Conservation (phyloP, 2,797 vertebrate genomes). For the Microctenopoma stevenorrisi region DNA sequence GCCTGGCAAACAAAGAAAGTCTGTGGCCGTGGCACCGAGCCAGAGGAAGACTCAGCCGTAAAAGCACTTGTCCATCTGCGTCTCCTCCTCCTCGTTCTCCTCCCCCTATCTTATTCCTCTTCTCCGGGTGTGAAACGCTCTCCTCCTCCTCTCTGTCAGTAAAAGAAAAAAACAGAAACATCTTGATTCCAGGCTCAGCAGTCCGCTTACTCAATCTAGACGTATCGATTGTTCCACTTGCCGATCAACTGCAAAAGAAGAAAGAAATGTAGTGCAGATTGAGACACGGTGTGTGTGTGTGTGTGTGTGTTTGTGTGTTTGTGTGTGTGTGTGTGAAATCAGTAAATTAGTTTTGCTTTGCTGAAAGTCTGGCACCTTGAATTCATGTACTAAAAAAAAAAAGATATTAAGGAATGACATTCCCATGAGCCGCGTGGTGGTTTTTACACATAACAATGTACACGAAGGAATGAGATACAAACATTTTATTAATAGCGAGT, state of each 20-base stretch:
- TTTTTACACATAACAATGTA: conserved; percentile 8
- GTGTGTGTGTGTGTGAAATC: conserved; percentile 16
- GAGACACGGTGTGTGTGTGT: neutral
- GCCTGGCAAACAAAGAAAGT: conserved; percentile 87
- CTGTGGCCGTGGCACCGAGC: conserved; percentile 85
- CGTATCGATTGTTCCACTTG: conserved; percentile 63
- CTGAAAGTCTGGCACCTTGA: conserved; percentile 39
- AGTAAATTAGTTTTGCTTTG: conserved; percentile 30
- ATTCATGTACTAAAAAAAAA: conserved; percentile 18
- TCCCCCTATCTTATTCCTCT: conserved; percentile 40
- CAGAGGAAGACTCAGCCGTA: conserved; percentile 85
- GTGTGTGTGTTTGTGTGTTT: neutral
- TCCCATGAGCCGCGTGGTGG: conserved; percentile 12
- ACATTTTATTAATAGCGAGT: neutral
- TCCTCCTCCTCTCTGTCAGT: conserved; percentile 32
- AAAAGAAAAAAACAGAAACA: conserved; percentile 22
- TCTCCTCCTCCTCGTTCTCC: conserved; percentile 56
- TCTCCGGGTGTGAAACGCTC: conserved; percentile 57
- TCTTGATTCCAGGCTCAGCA: conserved; percentile 54
- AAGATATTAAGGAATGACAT: conserved; percentile 1
- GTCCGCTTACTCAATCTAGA: conserved; percentile 40
- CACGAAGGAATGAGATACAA: conserved; percentile 3
- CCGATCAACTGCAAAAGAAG: conserved; percentile 55
- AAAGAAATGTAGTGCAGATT: conserved; percentile 24
- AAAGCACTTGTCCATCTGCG: conserved; percentile 87